phyloP scores from a whole-genome alignment of 1,140 invertebrate species.

The Drosophila setifemur region DNA sequence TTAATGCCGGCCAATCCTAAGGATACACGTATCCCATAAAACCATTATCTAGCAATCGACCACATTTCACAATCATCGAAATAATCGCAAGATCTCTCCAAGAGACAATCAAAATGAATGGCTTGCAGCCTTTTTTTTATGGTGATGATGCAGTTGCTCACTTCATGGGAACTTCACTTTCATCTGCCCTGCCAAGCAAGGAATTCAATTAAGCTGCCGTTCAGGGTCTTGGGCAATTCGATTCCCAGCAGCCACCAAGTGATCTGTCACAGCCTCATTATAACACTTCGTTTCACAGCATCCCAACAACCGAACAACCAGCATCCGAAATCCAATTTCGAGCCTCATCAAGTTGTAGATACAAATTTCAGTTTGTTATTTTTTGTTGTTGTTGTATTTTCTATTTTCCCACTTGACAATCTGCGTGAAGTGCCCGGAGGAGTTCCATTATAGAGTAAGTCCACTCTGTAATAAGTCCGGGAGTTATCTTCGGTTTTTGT shows the following conservation, averaged over 20 bases:
- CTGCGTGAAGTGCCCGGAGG: not conserved
- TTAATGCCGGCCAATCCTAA: too few species aligned
- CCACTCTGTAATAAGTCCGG: not conserved
- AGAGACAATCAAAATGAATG: too few species aligned
- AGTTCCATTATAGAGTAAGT: not conserved
- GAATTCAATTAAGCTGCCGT: conserved; percentile 18
- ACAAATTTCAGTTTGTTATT: conserved; percentile 12
- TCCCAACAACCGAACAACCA: not conserved
- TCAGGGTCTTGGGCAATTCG: conserved; percentile 13
- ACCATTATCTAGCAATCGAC: not conserved
- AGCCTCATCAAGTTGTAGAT: conserved; percentile 30
- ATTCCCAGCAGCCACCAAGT: conserved; percentile 5
- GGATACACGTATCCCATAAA: too few species aligned
- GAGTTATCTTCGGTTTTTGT: conserved; percentile 50
- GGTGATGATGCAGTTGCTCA: not conserved
- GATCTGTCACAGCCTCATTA: conserved; percentile 43
- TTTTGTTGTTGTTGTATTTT: not conserved
- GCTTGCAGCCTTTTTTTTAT: too few species aligned
- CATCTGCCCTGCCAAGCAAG: conserved; percentile 2
- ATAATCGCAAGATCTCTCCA: too few species aligned
- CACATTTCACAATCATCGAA: conserved; percentile 4
- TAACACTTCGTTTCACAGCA: conserved; percentile 1
- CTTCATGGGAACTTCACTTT: conserved; percentile 40
- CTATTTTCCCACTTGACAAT: conserved; percentile 6
- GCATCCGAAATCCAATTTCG: conserved; percentile 17